Base-by-base conservation (phyloP, 2,113 vertebrate species). In the Apodemus speciosus region DNA sequence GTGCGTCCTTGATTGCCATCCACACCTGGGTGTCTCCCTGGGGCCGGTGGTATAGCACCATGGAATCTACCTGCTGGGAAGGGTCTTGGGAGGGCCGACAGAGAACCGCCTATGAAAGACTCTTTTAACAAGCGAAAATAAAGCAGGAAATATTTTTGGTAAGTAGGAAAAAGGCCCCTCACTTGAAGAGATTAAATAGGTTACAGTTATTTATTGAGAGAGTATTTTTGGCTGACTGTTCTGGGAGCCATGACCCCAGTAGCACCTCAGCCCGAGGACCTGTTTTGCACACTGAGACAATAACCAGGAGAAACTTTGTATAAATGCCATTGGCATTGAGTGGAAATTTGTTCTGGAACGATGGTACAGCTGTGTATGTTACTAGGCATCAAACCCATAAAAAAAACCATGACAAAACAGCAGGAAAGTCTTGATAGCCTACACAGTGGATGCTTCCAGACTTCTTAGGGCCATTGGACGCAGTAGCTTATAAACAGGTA, bases 151-250 rank as follows among this genome's bases (percentile, higher is more conserved):
- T 72, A 90, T 91, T 95, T 76, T 92, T 66, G 86, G 72, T 51
- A 88, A 85, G 72, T 85, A 79, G 88, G 83, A 88, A 81, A 81
- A 92, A 92, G 27, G 4, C 13, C 30, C 66, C 40, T 88, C 73
- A 71, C 53, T 49, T 73, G 60, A 88, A 73, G 3, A 80, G 83
- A 51, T 25, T 51, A 69, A 91, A 73, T 21, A 75, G 58, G 88
- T 64, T 71, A 75, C 30, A 9, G 79, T 79, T 40, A 69, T 46
- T 46, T n/a, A n/a, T n/a, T 46, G 43, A 88, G 75, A 86, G 80
- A 91, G 3, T 77, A 58, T 75, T 91, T 92, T 88, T 76, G 69
- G 53, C 46, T 85, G 83, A 58, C 86, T 58, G 58, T 21, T 51
- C 27, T 64, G 56, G 51, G 79, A 56, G 62, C 77, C 56, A 30